A percentile compares a stretch with the other conserved stretches of the same genome.
phyloP scores from a whole-genome alignment of 2,113 vertebrate species.

The Rhodinocichla rosea region DNA sequence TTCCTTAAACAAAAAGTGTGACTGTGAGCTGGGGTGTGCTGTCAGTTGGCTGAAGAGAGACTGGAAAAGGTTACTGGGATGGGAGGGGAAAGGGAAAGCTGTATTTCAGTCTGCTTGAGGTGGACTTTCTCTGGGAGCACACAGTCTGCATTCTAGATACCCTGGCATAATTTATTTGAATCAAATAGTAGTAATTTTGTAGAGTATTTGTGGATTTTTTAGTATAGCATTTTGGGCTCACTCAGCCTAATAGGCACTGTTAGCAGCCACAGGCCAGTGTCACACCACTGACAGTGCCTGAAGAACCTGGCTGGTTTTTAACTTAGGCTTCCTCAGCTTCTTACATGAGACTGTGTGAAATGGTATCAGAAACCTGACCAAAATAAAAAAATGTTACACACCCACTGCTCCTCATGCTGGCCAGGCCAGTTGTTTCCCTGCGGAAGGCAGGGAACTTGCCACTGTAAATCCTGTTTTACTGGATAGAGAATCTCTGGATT shows the following conservation, averaged over 20 bases:
- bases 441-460: neutral
- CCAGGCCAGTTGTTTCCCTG: neutral
- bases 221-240: neutral
- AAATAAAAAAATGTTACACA: neutral
- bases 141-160: neutral
- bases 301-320: neutral
- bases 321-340: neutral
- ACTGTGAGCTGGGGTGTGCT: neutral
- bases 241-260: fast-evolving
- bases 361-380: neutral
- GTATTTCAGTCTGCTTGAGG: neutral
- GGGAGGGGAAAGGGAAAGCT: neutral
- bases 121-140: neutral
- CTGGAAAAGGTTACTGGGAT: neutral
- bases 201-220: neutral
- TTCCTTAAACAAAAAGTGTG: neutral
- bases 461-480: neutral
- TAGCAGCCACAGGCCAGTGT: neutral
- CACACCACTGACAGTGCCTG: neutral
- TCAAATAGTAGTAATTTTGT: neutral
- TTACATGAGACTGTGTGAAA: neutral
- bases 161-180: neutral
- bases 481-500: neutral
- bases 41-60: neutral
- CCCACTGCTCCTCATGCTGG: neutral